Conservation (phyloP, 2,888 invertebrate species). For the Dioctria rufipes region DNA sequence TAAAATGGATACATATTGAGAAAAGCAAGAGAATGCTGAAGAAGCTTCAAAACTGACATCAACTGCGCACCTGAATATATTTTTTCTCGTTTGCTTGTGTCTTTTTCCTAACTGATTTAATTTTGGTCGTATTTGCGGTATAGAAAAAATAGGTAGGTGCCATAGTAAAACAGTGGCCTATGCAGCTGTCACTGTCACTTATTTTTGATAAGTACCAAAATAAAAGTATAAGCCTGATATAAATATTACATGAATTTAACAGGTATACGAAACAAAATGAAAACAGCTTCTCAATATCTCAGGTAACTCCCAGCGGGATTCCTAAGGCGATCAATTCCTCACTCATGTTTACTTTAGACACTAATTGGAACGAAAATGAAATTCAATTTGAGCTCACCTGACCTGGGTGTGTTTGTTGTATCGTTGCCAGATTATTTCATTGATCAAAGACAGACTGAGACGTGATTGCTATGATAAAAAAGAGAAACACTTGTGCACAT, state of each 20-base stretch:
- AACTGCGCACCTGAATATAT: too few relatives aligned
- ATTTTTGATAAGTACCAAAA: background rate
- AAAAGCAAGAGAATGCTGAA: too few relatives aligned
- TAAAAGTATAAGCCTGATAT: background rate
- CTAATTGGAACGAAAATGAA: conserved; percentile 12
- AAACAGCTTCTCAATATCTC: background rate
- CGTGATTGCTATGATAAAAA: background rate
- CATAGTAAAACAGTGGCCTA: too few relatives aligned
- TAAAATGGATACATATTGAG: too few relatives aligned
- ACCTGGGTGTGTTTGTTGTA: conserved; percentile 9
- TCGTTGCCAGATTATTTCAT: background rate
- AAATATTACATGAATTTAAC: background rate
- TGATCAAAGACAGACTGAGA: background rate
- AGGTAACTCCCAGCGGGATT: conserved; percentile 3
- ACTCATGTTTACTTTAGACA: conserved; percentile 12
- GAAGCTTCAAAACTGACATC: too few relatives aligned
- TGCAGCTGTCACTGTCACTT: background rate
- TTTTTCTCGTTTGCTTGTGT: too few relatives aligned
- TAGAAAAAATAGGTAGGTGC: too few relatives aligned
- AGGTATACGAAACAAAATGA: background rate
- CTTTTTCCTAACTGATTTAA: too few relatives aligned
- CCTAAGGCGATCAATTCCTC: background rate
- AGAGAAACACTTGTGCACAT: background rate
- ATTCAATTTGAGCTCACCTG: conserved; percentile 25
- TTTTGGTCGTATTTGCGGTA: too few relatives aligned